Percentiles rank a stretch among this genome's conserved stretches.
Conservation (phyloP, 2,888 invertebrate species). For the Diaperis boleti region DNA sequence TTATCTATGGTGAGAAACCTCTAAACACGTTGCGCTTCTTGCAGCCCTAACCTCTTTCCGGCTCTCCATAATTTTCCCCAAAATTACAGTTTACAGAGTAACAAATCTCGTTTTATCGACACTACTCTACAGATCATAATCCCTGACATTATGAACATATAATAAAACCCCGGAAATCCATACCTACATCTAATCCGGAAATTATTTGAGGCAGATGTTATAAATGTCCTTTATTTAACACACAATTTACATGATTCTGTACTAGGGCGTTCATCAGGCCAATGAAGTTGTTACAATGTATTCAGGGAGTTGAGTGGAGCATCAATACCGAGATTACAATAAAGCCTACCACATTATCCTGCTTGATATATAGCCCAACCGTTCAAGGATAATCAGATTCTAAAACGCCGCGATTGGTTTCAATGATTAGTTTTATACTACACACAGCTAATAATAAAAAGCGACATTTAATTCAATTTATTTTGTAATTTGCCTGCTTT, state of each 20-base stretch:
- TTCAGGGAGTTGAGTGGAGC: slow-evolving; percentile 53
- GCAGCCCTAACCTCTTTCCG: too few species aligned
- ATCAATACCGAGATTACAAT: slow-evolving; percentile 60
- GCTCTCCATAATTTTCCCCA: neutral
- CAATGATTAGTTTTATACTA: slow-evolving; percentile 47
- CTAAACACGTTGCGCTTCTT: too few species aligned
- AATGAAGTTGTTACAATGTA: slow-evolving; percentile 53
- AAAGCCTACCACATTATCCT: slow-evolving; percentile 58
- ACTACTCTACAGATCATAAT: slow-evolving; percentile 11
- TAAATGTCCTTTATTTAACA: slow-evolving; percentile 43
- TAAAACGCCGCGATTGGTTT: slow-evolving; percentile 51
- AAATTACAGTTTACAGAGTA: neutral
- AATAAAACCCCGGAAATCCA: slow-evolving; percentile 24
- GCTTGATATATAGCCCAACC: slow-evolving; percentile 55
- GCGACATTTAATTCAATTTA: slow-evolving; percentile 46
- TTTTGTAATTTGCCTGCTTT: slow-evolving; percentile 42
- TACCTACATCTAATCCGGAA: slow-evolving; percentile 28
- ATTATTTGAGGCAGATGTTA: slow-evolving; percentile 29
- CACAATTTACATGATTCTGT: slow-evolving; percentile 46
- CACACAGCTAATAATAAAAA: slow-evolving; percentile 46
- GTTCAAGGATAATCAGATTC: slow-evolving; percentile 58
- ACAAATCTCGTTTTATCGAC: slow-evolving; percentile 10
- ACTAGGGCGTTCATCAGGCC: slow-evolving; percentile 45
- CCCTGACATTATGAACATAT: slow-evolving; percentile 7
- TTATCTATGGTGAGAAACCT: too few species aligned